Evolutionary conservation across 2,797 vertebrate genomes (phyloP).

Genomic region (Pangasius sanitwongsei): DNA sequence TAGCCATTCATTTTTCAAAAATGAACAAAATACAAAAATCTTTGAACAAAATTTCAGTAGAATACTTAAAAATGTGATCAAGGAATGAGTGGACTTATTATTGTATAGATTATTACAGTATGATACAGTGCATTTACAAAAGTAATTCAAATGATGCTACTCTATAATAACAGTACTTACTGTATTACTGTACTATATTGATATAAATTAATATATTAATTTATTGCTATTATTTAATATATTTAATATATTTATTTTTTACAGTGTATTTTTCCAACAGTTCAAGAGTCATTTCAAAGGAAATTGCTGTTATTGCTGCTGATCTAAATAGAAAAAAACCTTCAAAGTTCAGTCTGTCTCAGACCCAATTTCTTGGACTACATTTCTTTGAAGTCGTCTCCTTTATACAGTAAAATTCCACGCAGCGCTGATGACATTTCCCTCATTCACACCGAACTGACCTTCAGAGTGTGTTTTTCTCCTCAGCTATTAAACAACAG

Average conservation of each 20-base stretch:
- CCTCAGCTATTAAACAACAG: slow-evolving; percentile 14
- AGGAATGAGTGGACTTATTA: not conserved
- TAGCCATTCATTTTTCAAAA: too few species aligned
- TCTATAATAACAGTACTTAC: not conserved
- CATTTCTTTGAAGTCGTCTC: slow-evolving; percentile 17
- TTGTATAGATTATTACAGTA: not conserved
- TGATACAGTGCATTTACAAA: not conserved
- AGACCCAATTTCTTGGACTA: not conserved
- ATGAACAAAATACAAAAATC: not conserved
- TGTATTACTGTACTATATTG: not conserved
- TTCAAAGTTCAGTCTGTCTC: slow-evolving; percentile 18
- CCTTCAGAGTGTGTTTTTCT: slow-evolving; percentile 12
- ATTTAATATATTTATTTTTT: not conserved
- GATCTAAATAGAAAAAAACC: not conserved
- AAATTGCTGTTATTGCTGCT: not conserved
- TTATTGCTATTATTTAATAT: not conserved
- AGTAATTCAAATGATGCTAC: not conserved
- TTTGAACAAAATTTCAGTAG: not conserved
- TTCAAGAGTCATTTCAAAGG: not conserved
- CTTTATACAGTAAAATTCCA: slow-evolving; percentile 12
- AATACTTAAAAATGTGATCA: not conserved
- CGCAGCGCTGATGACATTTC: not conserved
- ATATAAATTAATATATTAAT: not conserved
- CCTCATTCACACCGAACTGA: slow-evolving; percentile 14
- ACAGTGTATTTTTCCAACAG: not conserved